Evolutionary conservation across 1,140 invertebrate genomes (phyloP).

Genomic region (Holcopasites calliopsidis): DNA sequence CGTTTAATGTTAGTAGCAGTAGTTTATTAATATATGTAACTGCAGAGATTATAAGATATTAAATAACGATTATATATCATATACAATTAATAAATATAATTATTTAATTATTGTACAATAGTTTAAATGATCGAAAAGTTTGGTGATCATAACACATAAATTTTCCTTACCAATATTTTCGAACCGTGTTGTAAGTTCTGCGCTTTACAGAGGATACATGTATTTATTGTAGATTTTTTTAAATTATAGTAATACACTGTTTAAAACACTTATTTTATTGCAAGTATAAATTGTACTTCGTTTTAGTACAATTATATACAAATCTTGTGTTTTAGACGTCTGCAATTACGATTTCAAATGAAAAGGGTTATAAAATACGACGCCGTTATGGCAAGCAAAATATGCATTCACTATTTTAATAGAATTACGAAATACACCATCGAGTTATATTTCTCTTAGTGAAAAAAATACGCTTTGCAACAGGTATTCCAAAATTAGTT

Average conservation of each 20-base stretch:
- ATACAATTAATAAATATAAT: constrained; percentile 1
- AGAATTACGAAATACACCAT: too few relatives aligned
- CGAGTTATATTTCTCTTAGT: neutral
- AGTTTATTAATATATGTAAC: neutral
- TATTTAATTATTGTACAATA: neutral
- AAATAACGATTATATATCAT: too few relatives aligned
- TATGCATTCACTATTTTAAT: neutral
- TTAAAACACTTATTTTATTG: too few relatives aligned
- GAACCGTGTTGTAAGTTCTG: too few relatives aligned
- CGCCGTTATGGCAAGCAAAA: neutral
- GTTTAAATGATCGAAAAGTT: neutral
- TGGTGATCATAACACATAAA: neutral
- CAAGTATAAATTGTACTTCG: neutral
- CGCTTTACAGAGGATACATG: too few relatives aligned
- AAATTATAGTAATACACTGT: neutral
- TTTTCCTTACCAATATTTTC: neutral
- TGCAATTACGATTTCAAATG: neutral
- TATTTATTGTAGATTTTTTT: too few relatives aligned
- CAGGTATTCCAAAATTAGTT: neutral
- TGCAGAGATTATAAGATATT: neutral
- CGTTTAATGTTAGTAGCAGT: neutral
- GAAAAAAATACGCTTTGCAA: neutral
- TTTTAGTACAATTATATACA: neutral
- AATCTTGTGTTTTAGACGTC: neutral
- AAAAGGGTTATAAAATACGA: too few relatives aligned